phyloP scores from a whole-genome alignment of 1,140 invertebrate species.

The Andricus grossulariae region DNA sequence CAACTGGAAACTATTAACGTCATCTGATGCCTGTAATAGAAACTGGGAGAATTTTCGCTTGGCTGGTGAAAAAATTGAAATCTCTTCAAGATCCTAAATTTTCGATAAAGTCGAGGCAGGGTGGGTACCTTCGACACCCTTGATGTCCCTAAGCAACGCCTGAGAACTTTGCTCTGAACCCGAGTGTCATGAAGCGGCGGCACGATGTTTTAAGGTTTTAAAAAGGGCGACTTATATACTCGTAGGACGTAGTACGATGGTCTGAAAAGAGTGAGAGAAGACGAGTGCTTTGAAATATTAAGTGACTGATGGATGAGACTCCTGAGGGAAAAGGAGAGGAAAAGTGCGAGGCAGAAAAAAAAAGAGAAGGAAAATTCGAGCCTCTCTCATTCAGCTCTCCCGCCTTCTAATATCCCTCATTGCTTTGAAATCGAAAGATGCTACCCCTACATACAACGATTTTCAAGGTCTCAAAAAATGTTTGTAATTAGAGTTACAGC shows the following conservation, averaged over 20 bases:
- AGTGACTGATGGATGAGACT: conserved; percentile 74
- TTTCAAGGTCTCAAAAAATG: background rate
- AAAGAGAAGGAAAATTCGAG: conserved; percentile 43
- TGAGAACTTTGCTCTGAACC: conserved; percentile 67
- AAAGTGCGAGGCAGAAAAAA: conserved; percentile 42
- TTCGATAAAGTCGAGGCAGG: conserved; percentile 45
- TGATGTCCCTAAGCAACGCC: conserved; percentile 67
- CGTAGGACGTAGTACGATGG: conserved; percentile 44
- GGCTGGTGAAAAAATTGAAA: conserved; percentile 2
- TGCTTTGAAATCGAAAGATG: conserved; percentile 34
- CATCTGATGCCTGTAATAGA: background rate
- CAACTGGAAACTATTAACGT: too few species aligned
- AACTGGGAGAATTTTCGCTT: background rate
- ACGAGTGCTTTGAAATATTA: conserved; percentile 72
- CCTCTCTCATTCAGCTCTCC: conserved; percentile 31
- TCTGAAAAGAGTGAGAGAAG: conserved; percentile 55
- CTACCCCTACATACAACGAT: conserved; percentile 2
- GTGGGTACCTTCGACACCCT: conserved; percentile 42
- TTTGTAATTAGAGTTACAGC: background rate
- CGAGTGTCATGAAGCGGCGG: conserved; percentile 54
- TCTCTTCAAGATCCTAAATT: conserved; percentile 27
- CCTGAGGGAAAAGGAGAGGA: conserved; percentile 59
- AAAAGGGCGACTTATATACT: conserved; percentile 62
- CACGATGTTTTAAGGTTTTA: conserved; percentile 71
- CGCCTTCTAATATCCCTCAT: conserved; percentile 39